Evolutionary conservation across 2,888 invertebrate genomes (phyloP).

Genomic region (Folsomia candida): DNA sequence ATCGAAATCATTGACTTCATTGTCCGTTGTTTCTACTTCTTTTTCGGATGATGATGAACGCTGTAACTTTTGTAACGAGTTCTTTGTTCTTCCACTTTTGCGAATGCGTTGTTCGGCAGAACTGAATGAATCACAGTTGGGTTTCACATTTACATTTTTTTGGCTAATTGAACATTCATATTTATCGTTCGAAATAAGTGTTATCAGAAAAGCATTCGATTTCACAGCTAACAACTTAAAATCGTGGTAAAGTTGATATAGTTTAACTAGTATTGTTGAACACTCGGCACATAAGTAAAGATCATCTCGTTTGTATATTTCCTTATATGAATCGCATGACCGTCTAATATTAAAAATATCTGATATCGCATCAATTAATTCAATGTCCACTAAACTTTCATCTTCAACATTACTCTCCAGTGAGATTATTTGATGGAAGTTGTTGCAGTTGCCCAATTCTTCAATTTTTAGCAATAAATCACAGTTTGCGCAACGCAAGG

Average conservation of each 20-base stretch:
- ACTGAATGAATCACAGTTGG: background rate
- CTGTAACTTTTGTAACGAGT: background rate
- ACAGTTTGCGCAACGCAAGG: background rate
- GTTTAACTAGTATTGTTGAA: conserved; percentile 7
- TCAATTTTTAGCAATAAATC: background rate
- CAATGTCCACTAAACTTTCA: conserved; percentile 11
- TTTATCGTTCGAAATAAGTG: background rate
- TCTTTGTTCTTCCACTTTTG: background rate
- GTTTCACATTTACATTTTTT: background rate
- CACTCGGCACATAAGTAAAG: conserved; percentile 25
- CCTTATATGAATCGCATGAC: conserved; percentile 2
- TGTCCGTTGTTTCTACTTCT: background rate
- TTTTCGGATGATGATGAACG: background rate
- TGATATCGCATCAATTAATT: conserved; percentile 21
- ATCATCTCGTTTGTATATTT: conserved; percentile 6
- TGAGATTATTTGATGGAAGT: conserved; percentile 11
- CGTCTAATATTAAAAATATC: conserved; percentile 24
- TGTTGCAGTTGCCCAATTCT: background rate
- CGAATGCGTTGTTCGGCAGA: background rate
- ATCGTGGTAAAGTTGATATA: conserved; percentile 25
- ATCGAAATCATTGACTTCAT: background rate
- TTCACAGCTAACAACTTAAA: conserved; percentile 21
- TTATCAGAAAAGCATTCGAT: conserved; percentile 16
- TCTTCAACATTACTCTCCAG: conserved; percentile 1
- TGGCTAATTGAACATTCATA: background rate